These are phyloP conservation scores for Neuroterus valhalla DNA, from an alignment of 1,140 invertebrate genomes.

Conservation along the genomic window DNA sequence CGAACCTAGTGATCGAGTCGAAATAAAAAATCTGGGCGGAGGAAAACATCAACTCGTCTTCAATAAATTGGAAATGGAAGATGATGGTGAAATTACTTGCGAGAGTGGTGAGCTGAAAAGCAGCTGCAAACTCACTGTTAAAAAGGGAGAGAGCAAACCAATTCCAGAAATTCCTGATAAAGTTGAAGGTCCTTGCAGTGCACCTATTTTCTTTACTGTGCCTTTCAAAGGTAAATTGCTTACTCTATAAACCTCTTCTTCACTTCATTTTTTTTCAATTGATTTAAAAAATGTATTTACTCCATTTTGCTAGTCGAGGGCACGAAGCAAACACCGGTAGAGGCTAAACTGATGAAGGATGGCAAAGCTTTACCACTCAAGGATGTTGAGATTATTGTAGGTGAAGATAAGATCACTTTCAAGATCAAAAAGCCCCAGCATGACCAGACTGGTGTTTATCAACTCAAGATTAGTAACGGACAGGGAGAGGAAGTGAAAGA, in stretches of 20 bases:
- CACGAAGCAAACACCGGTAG: slow-evolving; percentile 88
- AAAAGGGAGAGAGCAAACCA: slow-evolving; percentile 89
- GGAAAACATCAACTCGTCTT: slow-evolving; percentile 94
- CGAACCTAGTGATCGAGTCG: slow-evolving; percentile 85
- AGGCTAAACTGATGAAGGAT: slow-evolving; percentile 92
- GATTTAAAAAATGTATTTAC: slow-evolving; percentile 31
- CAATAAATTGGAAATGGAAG: slow-evolving; percentile 86
- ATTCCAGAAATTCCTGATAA: slow-evolving; percentile 87
- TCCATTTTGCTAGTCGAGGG: slow-evolving; percentile 81
- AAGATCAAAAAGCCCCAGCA: slow-evolving; percentile 92
- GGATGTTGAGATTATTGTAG: slow-evolving; percentile 91
- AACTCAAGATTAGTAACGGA: slow-evolving; percentile 89
- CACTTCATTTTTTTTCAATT: slow-evolving; percentile 26
- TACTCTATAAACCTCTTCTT: not conserved
- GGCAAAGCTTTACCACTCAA: slow-evolving; percentile 90
- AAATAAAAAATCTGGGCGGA: slow-evolving; percentile 93
- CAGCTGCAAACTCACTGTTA: slow-evolving; percentile 87
- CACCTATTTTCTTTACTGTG: slow-evolving; percentile 89
- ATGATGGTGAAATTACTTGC: slow-evolving; percentile 90
- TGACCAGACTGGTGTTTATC: slow-evolving; percentile 87
- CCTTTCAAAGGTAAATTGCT: slow-evolving; percentile 88
- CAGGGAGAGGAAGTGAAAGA: slow-evolving; percentile 92
- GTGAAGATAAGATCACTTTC: slow-evolving; percentile 92
- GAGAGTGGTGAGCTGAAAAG: slow-evolving; percentile 88
- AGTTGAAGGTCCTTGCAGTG: slow-evolving; percentile 86